Evolutionary conservation across 2,888 invertebrate species (phyloP), one percentile per base, ranked within the genome.

Genomic region (Aquatica leii): DNA sequence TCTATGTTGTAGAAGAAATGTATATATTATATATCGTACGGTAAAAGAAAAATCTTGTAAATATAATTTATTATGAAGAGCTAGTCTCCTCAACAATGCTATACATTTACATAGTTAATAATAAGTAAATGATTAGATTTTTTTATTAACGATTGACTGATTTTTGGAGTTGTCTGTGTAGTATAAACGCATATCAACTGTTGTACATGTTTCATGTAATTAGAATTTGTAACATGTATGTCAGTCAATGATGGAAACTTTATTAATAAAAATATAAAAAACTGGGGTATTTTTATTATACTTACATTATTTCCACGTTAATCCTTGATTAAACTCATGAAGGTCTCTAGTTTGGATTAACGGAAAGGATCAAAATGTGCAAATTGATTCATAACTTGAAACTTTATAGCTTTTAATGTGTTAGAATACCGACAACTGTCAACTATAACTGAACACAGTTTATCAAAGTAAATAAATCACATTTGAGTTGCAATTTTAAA

Each of bases 161-260:
- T 70, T 71, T 73, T 74, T 73, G 68, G 73, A 49, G 51, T 59
- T 63, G 53, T 65, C 53, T 56, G 48, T 73, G 71, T 72, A 70
- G 67, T 70, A 74, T 77, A 50, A 24, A 77, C 76, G 76, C 78
- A 78, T 78, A 79, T 78, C 77, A 77, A 73, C 74, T 76, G 74
- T 76, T 78, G 76, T 80, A 79, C 76, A 79, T 79, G 78, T 79
- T 79, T 75, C 73, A 75, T 78, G 75, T 78, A 77, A 73, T 68
- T 77, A 76, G 74, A 74, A 74, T 74, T 73, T 76, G 74, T 77
- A 69, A 68, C 74, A 76, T 76, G 75, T 76, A 77, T 80, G 76
- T 78, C 78, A 78, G 78, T 79, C 78, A 79, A 78, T 77, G 77
- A 77, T 37, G 62, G 57, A 57, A 51, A 62, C 62, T 52, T 56